Evolutionary conservation across 2,888 invertebrate genomes (phyloP), one percentile per base, ranked within the genome.

Genomic region (Orthosia gothica): DNA sequence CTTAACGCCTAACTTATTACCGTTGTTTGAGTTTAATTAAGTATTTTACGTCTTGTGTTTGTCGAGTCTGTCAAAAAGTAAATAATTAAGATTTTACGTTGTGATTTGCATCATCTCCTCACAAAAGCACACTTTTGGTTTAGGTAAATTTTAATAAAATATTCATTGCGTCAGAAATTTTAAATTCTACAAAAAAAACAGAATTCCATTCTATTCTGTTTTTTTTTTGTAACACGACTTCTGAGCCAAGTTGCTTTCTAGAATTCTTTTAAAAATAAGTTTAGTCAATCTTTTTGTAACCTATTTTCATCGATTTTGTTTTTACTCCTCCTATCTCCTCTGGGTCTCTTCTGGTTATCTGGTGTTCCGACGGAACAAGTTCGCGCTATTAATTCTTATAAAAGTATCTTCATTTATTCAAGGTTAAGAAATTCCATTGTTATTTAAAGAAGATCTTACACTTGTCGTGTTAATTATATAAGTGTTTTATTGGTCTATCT

Each of bases 1-100:
- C 88, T 86, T 87, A 88, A 86, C 86, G 87, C 86, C 78, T 87
- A 87, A 87, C 88, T 87, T 87, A 76, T 83, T 87, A 87, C 87
- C 82, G 80, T 87, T 87, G 88, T 86, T 86, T 87, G 77, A 86
- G 84, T 83, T 86, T 74, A 86, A 84, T 85, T 85, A 82, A 76
- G 74, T 82, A 82, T 82, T 80, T 81, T 84, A 83, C 40, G 7
- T 40, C 72, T 83, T 67, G 58, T 58, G 70, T 70, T 75, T 75
- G 61, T 83, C 58, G 64, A 79, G 54, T 68, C 49, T 70, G 68
- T 83, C 83, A 52, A 20, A 65, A 74, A 68, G 67, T 55, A 77
- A 80, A 40, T 62, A 45, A 18, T 74, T 7, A 26, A 18, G n/a
- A 63, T 59, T 66, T 49, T 12, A 45, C 7, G 18, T 26, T 54